A percentile compares a stretch with the other conserved stretches of the same genome.
These are phyloP conservation scores for Chrysomela aeneicollis DNA, from an alignment of 2,888 invertebrate species.

Conservation along the genomic window DNA sequence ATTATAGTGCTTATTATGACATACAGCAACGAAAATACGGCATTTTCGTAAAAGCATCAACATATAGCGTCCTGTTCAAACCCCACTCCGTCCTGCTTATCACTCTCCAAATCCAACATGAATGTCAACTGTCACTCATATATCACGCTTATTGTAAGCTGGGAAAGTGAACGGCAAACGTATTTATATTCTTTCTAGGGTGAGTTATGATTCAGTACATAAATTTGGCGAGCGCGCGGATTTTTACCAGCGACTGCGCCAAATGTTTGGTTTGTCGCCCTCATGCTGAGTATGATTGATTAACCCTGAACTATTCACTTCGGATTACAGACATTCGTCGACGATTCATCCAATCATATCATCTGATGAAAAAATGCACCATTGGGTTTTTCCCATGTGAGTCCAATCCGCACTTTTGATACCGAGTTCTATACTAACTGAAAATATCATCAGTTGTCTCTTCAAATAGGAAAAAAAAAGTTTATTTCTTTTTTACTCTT, in stretches of 20 bases:
- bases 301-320: not conserved
- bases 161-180: slow-evolving; percentile 20
- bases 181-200: slow-evolving; percentile 27
- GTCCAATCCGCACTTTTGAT: too few relatives aligned
- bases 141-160: slow-evolving; percentile 31
- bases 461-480: too few relatives aligned
- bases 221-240: slow-evolving; percentile 14
- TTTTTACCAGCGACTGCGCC: not conserved
- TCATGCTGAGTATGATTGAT: not conserved
- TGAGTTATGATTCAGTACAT: slow-evolving; percentile 17
- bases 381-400: too few relatives aligned
- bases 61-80: slow-evolving; percentile 28
- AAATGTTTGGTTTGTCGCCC: not conserved
- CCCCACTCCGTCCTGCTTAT: slow-evolving; percentile 28
- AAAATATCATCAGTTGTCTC: too few relatives aligned
- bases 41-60: too few relatives aligned
- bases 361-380: too few relatives aligned
- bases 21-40: too few relatives aligned
- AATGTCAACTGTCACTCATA: slow-evolving; percentile 29
- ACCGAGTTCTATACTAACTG: too few relatives aligned
- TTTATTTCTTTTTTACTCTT: too few relatives aligned
- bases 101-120: slow-evolving; percentile 26
- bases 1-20: too few relatives aligned
- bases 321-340: not conserved
- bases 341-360: not conserved